Evolutionary conservation across 2,888 invertebrate species (phyloP), one percentile per base, ranked within the genome.

Genomic region (Aphelenchoides bicaudatus): DNA sequence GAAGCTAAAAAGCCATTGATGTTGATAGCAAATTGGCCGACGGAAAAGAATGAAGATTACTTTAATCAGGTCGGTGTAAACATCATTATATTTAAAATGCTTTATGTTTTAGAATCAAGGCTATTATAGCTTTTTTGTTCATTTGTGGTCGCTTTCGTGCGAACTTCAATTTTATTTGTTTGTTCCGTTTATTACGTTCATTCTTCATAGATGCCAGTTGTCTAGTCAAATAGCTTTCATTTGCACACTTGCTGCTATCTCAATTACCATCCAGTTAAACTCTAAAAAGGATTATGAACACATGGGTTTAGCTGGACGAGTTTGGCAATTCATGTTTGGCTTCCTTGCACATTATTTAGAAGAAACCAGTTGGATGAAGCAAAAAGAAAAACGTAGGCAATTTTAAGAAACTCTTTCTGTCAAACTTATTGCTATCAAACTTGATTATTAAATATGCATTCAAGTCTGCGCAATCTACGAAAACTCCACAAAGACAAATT

Each of bases 131-230:
- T 38, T 51, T 23, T 51, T 51, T 16, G 10, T 51, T 19, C 52
- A 51, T 30, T 23, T 38, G 2, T 51, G 52, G 52, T 51, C 52
- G 37, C 21, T 43, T 10, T 51, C 52, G 28, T 23, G 23, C 23
- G 52, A 51, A 34, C 19, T 51, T 1, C 38, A 51, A 6, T 51
- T 51, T 3, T 51, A 51, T 28, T 13, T 28, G 37, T 16, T 27
- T 10, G 31, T 30, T 10, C 52, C 52, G 43, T n/a, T n/a, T 10
- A 10, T 43, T 19, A 25, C 25, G 10, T 43, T 43, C 23, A 6
- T 43, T n/a, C 23, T 43, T 8, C 43, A 43, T n/a, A 19, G 43
- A 43, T 21, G 16, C 6, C 16, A 10, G 10, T 6, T n/a, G 16
- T 43, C 8, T n/a, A 21, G 16, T 6, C 43, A 43, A 43, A 10